Conservation (phyloP, 2,113 vertebrate species). For the Plestiodon gilberti region DNA sequence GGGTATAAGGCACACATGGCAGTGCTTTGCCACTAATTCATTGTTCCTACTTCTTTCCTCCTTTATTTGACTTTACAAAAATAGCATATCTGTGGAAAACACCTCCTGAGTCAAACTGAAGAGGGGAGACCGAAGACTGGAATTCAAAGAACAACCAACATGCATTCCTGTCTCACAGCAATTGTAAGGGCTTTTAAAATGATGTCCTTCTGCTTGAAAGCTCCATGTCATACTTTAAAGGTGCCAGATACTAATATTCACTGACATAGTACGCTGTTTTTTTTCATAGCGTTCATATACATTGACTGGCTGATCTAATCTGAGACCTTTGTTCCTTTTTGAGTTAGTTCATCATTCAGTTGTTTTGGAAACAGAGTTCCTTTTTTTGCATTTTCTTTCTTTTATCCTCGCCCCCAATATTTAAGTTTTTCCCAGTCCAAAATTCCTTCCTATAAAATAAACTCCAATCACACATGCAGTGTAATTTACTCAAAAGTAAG, state of each 20-base stretch:
- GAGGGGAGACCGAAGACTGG: background rate
- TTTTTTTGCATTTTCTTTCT: too few species aligned
- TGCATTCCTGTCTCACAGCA: background rate
- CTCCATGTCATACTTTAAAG: conserved; percentile 10
- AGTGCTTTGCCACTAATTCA: background rate
- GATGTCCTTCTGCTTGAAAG: background rate
- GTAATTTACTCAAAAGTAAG: too few species aligned
- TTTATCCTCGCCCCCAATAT: background rate
- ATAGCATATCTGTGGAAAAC: background rate
- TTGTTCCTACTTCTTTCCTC: too few species aligned
- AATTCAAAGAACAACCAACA: background rate
- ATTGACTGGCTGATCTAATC: background rate
- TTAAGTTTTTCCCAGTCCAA: too few species aligned
- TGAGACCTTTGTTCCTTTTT: conserved; percentile 8
- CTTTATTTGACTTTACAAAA: background rate
- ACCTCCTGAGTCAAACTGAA: background rate
- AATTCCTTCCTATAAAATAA: too few species aligned
- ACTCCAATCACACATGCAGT: too few species aligned
- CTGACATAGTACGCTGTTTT: background rate
- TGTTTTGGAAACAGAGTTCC: too few species aligned
- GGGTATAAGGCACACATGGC: too few species aligned
- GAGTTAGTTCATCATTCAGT: background rate
- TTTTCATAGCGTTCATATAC: background rate
- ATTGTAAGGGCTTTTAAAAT: background rate
- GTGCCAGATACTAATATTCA: background rate